Percentiles rank a stretch among this genome's conserved stretches.
Conservation (phyloP, 2,888 invertebrate species). For the Azorinus chamasolen region DNA sequence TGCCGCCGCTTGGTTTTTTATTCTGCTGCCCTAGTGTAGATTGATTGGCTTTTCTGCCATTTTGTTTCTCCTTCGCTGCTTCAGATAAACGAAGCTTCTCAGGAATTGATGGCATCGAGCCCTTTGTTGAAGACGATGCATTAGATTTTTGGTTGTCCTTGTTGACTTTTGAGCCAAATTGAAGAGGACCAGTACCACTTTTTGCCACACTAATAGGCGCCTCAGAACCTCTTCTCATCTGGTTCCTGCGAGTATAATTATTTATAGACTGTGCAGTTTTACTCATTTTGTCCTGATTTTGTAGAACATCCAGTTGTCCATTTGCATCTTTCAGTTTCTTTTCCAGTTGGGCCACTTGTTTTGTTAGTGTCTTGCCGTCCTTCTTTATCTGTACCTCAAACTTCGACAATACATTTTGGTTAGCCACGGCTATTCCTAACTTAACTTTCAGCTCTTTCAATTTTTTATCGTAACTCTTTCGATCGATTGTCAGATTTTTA, state of each 20-base stretch:
- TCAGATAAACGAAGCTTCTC: slow-evolving; percentile 7
- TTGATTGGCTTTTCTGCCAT: neutral
- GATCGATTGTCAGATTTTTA: slow-evolving; percentile 45
- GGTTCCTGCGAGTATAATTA: slow-evolving; percentile 41
- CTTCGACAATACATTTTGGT: slow-evolving; percentile 50
- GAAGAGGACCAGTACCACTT: slow-evolving; percentile 45
- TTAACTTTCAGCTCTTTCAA: slow-evolving; percentile 47
- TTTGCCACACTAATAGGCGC: slow-evolving; percentile 43
- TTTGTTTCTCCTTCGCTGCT: slow-evolving; percentile 7
- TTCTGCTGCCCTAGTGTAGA: no score
- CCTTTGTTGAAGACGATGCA: slow-evolving; percentile 11
- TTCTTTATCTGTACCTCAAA: slow-evolving; percentile 38
- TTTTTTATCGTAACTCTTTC: slow-evolving; percentile 46
- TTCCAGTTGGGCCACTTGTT: slow-evolving; percentile 38
- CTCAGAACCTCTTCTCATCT: slow-evolving; percentile 11
- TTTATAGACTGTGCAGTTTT: slow-evolving; percentile 61
- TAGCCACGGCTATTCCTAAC: slow-evolving; percentile 51
- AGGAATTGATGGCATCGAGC: slow-evolving; percentile 24
- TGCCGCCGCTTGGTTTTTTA: no score
- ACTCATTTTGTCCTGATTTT: slow-evolving; percentile 60
- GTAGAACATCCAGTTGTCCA: slow-evolving; percentile 45
- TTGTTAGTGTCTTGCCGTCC: slow-evolving; percentile 32
- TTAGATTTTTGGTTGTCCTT: slow-evolving; percentile 7
- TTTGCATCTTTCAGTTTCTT: slow-evolving; percentile 49
- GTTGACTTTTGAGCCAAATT: slow-evolving; percentile 19